Evolutionary conservation across 1,140 invertebrate species (phyloP).

Genomic region (Euborellia annulipes): DNA sequence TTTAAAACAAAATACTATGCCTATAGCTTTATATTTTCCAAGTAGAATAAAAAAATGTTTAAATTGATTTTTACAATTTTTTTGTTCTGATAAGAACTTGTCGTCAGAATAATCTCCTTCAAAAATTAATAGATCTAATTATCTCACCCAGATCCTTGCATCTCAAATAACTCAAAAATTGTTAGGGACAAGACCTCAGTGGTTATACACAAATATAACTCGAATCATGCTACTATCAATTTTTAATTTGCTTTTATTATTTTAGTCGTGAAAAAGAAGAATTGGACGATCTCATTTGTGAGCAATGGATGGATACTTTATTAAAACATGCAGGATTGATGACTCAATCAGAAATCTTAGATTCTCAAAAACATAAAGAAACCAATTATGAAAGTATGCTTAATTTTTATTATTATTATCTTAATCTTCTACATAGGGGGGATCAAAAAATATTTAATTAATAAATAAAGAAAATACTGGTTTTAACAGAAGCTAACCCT

Average conservation of each 20-base stretch:
- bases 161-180: too few relatives aligned
- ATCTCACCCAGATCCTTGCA: too few relatives aligned
- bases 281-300: slow-evolving; percentile 49
- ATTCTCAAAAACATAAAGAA: slow-evolving; percentile 12
- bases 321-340: slow-evolving; percentile 43
- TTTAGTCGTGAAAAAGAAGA: slow-evolving; percentile 56
- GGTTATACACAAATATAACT: too few relatives aligned
- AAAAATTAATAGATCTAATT: too few relatives aligned
- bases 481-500: too few relatives aligned
- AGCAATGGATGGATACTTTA: slow-evolving; percentile 45
- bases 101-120: too few relatives aligned
- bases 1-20: slow-evolving; percentile 4
- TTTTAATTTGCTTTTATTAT: slow-evolving; percentile 6
- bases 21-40: too few relatives aligned
- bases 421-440: neutral
- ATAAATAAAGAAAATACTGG: neutral
- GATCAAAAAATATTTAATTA: neutral
- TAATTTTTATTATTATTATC: neutral
- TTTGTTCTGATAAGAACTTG: too few relatives aligned
- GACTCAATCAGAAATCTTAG: slow-evolving; percentile 20
- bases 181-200: too few relatives aligned
- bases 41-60: too few relatives aligned
- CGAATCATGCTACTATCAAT: too few relatives aligned
- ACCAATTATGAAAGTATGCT: slow-evolving; percentile 10
- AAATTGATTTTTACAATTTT: too few relatives aligned